Conservation (phyloP, 2,113 vertebrate genomes). For the Ptilonorhynchus violaceus region DNA sequence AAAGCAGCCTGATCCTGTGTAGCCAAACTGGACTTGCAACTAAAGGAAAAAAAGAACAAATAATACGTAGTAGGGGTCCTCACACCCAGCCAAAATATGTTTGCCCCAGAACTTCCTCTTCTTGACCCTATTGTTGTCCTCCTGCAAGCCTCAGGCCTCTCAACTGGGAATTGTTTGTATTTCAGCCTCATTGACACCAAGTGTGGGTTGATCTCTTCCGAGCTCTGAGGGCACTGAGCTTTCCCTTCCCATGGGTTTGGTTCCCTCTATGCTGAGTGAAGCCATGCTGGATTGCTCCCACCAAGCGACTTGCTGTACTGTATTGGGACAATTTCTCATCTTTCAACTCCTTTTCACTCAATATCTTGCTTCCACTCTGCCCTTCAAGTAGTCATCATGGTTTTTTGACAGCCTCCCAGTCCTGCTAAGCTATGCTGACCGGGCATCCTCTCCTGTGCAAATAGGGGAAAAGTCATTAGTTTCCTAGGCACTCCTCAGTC, state of each 20-base stretch:
- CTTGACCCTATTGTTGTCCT: neutral
- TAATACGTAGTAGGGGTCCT: neutral
- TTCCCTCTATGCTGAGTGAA: neutral
- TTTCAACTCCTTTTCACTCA: neutral
- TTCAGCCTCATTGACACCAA: neutral
- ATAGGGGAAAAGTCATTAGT: neutral
- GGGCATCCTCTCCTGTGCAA: neutral
- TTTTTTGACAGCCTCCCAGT: neutral
- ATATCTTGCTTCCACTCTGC: rapidly evolving
- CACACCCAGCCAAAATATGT: neutral
- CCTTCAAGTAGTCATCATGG: neutral
- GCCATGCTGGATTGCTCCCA: neutral
- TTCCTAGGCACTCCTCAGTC: neutral
- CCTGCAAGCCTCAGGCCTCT: neutral
- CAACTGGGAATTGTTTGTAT: neutral
- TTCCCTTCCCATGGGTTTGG: neutral
- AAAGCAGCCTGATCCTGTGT: conserved; percentile 12
- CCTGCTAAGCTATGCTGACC: neutral
- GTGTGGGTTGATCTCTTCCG: neutral
- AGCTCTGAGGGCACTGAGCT: rapidly evolving
- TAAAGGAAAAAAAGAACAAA: neutral
- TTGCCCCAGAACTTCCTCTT: neutral
- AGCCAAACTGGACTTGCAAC: conserved; percentile 13
- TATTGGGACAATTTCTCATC: neutral
- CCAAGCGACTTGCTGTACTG: neutral